Evolutionary conservation across 2,888 invertebrate genomes (phyloP).

Genomic region (Drosophila paranaensis): DNA sequence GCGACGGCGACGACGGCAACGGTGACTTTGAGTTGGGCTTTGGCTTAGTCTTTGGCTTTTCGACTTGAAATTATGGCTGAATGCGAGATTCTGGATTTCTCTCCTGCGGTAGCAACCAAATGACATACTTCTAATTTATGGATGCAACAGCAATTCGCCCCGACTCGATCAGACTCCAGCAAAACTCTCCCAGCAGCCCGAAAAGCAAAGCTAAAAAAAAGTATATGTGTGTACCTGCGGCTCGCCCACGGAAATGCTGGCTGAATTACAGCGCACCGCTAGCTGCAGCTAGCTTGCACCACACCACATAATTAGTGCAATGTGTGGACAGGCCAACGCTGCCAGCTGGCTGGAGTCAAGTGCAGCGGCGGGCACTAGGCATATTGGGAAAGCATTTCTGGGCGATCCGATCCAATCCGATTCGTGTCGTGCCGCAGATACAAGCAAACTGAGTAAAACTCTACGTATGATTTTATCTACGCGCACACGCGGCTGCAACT

Average conservation of each 20-base stretch:
- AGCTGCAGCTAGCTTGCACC: constrained; percentile 31
- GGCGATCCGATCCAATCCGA: constrained; percentile 47
- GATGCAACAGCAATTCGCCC: constrained; percentile 42
- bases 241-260: constrained; percentile 70
- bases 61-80: constrained; percentile 64
- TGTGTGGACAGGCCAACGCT: constrained; percentile 73
- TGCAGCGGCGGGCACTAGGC: constrained; percentile 19
- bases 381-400: constrained; percentile 53
- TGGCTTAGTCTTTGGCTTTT: constrained; percentile 33
- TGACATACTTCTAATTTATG: constrained; percentile 81
- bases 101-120: constrained; percentile 69
- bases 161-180: constrained; percentile 14
- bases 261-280: constrained; percentile 66
- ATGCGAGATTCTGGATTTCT: constrained; percentile 53
- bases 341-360: constrained; percentile 28
- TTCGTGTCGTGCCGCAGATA: constrained; percentile 52
- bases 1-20: constrained; percentile 23
- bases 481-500: constrained; percentile 46
- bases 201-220: constrained; percentile 16
- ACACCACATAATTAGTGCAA: constrained; percentile 71
- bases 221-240: constrained; percentile 27
- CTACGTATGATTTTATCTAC: constrained; percentile 69
- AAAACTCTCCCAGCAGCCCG: constrained; percentile 16
- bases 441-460: constrained; percentile 38
- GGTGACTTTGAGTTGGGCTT: constrained; percentile 32